Conservation (phyloP, 1,140 invertebrate species). For the Colletes latitarsis region DNA sequence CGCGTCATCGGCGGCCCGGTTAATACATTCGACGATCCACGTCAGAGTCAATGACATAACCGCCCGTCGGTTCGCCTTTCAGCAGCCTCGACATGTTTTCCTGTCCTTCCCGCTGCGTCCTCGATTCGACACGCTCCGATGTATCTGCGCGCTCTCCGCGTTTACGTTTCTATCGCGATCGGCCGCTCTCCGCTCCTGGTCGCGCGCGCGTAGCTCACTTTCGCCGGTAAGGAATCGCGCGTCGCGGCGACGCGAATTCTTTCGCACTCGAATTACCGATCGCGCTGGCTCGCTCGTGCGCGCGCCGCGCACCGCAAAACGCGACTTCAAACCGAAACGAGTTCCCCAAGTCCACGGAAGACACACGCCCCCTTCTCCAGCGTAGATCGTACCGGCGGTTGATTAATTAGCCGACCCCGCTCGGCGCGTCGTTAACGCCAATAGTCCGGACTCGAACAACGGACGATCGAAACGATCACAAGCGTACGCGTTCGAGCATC, state of each 20-base stretch:
- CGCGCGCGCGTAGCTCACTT: slow-evolving; percentile 22
- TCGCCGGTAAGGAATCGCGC: slow-evolving; percentile 19
- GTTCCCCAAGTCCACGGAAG: not conserved
- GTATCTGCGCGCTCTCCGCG: not conserved
- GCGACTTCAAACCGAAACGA: not conserved
- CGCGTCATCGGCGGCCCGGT: slow-evolving; percentile 62
- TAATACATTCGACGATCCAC: slow-evolving; percentile 68
- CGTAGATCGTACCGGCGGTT: not conserved
- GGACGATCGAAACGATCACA: not conserved
- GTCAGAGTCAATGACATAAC: slow-evolving; percentile 72
- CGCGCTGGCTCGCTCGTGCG: not conserved
- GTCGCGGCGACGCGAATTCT: slow-evolving; percentile 4
- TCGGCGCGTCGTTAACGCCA: slow-evolving; percentile 7
- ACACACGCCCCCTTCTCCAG: not conserved
- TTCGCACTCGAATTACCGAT: slow-evolving; percentile 5
- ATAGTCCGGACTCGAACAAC: not conserved
- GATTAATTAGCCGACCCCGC: slow-evolving; percentile 7
- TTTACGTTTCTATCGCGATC: slow-evolving; percentile 4
- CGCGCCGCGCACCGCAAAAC: not conserved
- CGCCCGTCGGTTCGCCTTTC: slow-evolving; percentile 67
- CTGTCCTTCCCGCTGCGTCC: slow-evolving; percentile 40
- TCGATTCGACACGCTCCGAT: slow-evolving; percentile 20
- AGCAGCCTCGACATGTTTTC: slow-evolving; percentile 69
- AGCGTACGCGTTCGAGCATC: not conserved
- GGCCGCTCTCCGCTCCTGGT: slow-evolving; percentile 1